phyloP scores from a whole-genome alignment of 1,140 invertebrate species.

The Adelges cooleyi region DNA sequence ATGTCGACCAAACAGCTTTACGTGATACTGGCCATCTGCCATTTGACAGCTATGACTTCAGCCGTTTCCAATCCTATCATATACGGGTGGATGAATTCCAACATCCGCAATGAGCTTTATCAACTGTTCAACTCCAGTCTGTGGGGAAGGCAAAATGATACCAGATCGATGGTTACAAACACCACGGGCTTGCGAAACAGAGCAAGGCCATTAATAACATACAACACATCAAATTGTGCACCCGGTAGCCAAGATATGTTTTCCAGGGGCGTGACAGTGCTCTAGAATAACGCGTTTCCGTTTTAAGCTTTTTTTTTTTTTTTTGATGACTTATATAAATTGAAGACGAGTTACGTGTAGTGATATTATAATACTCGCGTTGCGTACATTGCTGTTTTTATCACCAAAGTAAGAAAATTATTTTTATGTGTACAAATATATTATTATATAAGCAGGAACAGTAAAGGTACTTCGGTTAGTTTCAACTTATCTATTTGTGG shows the following conservation, averaged over 20 bases:
- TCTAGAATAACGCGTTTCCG: neutral
- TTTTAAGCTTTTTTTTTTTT: too few species aligned
- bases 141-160: neutral
- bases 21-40: slow-evolving; percentile 42
- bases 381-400: too few species aligned
- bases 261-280: neutral
- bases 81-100: slow-evolving; percentile 47
- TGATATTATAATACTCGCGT: too few species aligned
- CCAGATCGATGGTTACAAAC: neutral
- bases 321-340: too few species aligned
- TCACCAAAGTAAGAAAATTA: too few species aligned
- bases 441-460: too few species aligned
- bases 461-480: too few species aligned
- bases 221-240: neutral
- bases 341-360: too few species aligned
- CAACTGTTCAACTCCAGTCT: slow-evolving; percentile 43
- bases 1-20: slow-evolving; percentile 34
- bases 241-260: slow-evolving; percentile 2
- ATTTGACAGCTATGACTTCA: slow-evolving; percentile 47
- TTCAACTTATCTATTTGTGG: too few species aligned
- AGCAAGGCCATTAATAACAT: neutral
- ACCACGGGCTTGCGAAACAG: neutral
- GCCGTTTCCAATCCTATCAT: slow-evolving; percentile 45
- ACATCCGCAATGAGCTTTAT: slow-evolving; percentile 41
- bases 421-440: too few species aligned